These are phyloP conservation scores for Macaca nemestrina DNA, from an alignment of 2,113 vertebrate genomes.

Conservation along the genomic window DNA sequence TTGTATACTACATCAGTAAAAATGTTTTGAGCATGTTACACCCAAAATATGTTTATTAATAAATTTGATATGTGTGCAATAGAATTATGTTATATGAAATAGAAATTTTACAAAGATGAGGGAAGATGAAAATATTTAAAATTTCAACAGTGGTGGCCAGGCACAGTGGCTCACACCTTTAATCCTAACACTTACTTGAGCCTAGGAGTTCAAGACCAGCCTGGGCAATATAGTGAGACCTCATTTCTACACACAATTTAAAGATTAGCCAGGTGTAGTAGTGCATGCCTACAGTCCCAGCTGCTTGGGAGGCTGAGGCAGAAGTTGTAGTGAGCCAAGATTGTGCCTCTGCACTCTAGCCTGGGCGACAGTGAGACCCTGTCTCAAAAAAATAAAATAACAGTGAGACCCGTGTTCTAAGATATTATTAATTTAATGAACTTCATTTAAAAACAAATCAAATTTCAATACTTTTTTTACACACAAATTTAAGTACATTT, in stretches of 20 bases:
- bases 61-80: not conserved
- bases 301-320: no score
- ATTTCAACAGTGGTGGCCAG: not conserved
- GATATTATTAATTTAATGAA: not conserved
- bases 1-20: not conserved
- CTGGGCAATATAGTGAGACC: no score
- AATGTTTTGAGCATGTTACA: not conserved
- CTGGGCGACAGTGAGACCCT: no score
- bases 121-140: not conserved
- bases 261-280: no score
- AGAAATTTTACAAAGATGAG: not conserved
- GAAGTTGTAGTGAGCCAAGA: no score
- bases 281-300: no score
- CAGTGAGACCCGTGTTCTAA: not conserved
- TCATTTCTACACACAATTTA: no score
- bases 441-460: not conserved
- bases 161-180: no score
- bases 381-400: no score
- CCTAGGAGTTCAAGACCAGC: no score
- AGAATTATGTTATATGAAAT: not conserved
- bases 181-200: no score
- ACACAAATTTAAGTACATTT: not conserved
- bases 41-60: not conserved
- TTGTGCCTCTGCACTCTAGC: no score
- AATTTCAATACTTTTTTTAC: slow-evolving; percentile 3